Percentiles rank a stretch among this genome's conserved stretches.
Evolutionary conservation across 2,888 invertebrate genomes (phyloP).

Genomic region (Prenolepis imparis): DNA sequence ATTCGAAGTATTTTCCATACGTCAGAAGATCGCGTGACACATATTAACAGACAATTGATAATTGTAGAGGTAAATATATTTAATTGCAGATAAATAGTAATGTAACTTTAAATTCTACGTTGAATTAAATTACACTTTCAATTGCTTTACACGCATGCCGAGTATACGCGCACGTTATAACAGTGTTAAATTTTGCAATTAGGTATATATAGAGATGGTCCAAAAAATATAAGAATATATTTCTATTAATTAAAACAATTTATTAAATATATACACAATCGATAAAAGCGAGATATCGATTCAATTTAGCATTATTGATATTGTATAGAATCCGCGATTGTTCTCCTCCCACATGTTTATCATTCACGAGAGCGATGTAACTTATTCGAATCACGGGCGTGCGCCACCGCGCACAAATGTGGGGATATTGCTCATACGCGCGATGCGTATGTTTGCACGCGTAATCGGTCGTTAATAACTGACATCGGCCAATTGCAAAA

Average conservation of each 20-base stretch:
- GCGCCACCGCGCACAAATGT: conserved; percentile 16
- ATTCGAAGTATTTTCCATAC: background rate
- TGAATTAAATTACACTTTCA: background rate
- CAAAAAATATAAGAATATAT: conserved; percentile 42
- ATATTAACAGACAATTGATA: background rate
- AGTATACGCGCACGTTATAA: background rate
- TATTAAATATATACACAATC: conserved; percentile 33
- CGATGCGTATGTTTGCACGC: conserved; percentile 53
- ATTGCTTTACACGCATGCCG: background rate
- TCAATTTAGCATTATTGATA: conserved; percentile 50
- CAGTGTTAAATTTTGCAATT: conserved; percentile 18
- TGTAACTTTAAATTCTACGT: background rate
- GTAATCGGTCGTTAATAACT: conserved; percentile 57
- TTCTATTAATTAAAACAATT: conserved; percentile 45
- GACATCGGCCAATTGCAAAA: conserved; percentile 56
- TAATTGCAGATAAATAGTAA: background rate
- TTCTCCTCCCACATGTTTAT: conserved; percentile 44
- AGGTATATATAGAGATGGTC: conserved; percentile 2
- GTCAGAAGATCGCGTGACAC: background rate
- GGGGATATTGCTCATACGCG: conserved; percentile 23
- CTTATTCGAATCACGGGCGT: conserved; percentile 46
- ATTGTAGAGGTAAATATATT: background rate
- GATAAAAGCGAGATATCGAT: conserved; percentile 37
- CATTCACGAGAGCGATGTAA: conserved; percentile 52
- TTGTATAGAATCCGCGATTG: conserved; percentile 35